phyloP scores from a whole-genome alignment of 2,888 invertebrate species.

The Ennomos erosarius region DNA sequence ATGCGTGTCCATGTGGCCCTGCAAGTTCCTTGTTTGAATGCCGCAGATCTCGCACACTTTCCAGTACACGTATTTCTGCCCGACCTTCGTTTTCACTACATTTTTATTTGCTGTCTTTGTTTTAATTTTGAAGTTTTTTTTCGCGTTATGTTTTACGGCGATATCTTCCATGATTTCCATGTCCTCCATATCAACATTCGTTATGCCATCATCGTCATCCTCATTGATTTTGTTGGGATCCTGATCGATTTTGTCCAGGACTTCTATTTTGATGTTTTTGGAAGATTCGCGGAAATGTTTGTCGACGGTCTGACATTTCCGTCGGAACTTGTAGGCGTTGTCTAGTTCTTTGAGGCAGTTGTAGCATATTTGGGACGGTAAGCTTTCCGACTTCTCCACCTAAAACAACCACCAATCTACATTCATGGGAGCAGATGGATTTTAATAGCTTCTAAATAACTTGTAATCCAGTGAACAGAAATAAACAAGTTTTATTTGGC shows the following conservation, averaged over 20 bases:
- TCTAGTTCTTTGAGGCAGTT: constrained; percentile 71
- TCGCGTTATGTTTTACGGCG: constrained; percentile 10
- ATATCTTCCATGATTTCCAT: constrained; percentile 37
- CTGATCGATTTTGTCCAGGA: constrained; percentile 44
- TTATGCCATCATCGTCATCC: constrained; percentile 28
- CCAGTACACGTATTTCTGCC: constrained; percentile 70
- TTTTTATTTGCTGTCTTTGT: constrained; percentile 32
- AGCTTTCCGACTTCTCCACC: constrained; percentile 69
- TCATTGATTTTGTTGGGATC: constrained; percentile 38
- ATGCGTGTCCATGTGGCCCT: constrained; percentile 76
- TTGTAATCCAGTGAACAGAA: too few relatives aligned
- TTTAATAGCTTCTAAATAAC: too few relatives aligned
- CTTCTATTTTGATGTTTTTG: constrained; percentile 48
- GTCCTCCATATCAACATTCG: constrained; percentile 42
- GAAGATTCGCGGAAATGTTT: constrained; percentile 55
- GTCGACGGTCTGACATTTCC: constrained; percentile 75
- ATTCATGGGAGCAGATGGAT: too few relatives aligned
- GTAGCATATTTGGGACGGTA: constrained; percentile 72
- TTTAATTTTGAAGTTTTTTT: constrained; percentile 23
- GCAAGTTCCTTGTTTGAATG: constrained; percentile 71
- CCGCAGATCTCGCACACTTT: constrained; percentile 69
- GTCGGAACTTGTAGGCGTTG: constrained; percentile 76
- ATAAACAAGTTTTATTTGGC: too few relatives aligned
- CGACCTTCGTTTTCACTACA: constrained; percentile 52
- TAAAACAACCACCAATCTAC: constrained; percentile 46